phyloP scores from a whole-genome alignment of 2,797 vertebrate genomes.

The Galaxias olidus region DNA sequence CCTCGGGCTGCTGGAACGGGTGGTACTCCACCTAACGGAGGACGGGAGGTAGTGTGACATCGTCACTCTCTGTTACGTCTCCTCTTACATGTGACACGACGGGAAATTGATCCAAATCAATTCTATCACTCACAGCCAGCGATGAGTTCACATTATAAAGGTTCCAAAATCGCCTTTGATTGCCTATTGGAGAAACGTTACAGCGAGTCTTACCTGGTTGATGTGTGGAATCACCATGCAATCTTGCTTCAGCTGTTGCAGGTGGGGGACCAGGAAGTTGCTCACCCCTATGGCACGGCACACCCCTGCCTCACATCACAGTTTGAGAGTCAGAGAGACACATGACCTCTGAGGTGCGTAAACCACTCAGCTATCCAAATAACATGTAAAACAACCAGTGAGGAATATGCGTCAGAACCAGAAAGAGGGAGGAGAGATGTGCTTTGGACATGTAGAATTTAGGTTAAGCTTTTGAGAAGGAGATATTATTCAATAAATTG shows the following conservation, averaged over 20 bases:
- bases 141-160: too few relatives aligned
- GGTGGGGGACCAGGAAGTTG: slow-evolving; percentile 83
- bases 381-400: too few relatives aligned
- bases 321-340: background rate
- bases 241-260: slow-evolving; percentile 81
- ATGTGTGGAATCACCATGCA: slow-evolving; percentile 73
- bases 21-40: slow-evolving; percentile 77
- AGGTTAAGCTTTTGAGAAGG: background rate
- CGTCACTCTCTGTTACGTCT: background rate
- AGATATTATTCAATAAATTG: background rate
- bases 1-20: slow-evolving; percentile 79
- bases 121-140: too few relatives aligned
- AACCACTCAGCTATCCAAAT: too few relatives aligned
- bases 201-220: slow-evolving; percentile 71
- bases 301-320: slow-evolving; percentile 64
- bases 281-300: slow-evolving; percentile 80
- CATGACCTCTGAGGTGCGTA: background rate
- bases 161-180: background rate
- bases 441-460: background rate
- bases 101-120: too few relatives aligned
- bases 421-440: background rate
- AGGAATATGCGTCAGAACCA: background rate
- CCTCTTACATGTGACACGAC: too few relatives aligned
- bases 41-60: background rate
- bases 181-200: background rate